Evolutionary conservation across 1,140 invertebrate species (phyloP), one percentile per base, ranked within the genome.

Genomic region (Alviniconcha marisindica): DNA sequence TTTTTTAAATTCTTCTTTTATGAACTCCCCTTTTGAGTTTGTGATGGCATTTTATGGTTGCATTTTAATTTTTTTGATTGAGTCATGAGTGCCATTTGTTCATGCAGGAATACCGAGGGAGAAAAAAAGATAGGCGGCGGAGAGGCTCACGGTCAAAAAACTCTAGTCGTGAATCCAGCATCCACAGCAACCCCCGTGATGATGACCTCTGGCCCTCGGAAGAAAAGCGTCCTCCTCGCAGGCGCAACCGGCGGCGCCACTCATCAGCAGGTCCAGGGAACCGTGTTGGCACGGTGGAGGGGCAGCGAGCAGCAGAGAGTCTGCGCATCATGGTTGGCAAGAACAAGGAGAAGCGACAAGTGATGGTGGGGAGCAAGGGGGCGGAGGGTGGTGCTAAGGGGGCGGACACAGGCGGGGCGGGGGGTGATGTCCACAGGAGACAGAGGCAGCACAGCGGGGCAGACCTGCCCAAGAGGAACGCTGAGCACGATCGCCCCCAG

Each of bases 71-170:
- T n/a, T n/a, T n/a, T n/a, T n/a, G n/a, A n/a, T n/a, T n/a, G n/a
- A n/a, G n/a, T n/a, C n/a, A n/a, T n/a, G n/a, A n/a, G n/a, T n/a
- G n/a, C n/a, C n/a, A n/a, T n/a, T n/a, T n/a, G n/a, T n/a, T n/a
- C n/a, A n/a, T n/a, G 18, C 77, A 74, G 77, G 76, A 83, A 38
- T 77, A 56, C 63, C 42, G 78, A 18, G 60, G 85, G 31, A n/a
- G 81, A n/a, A 86, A 82, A 48, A 83, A 80, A 42, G 83, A 87
- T 24, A 44, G 84, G 31, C 78, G 77, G 51, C 80, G 83, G 38
- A 73, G 63, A 54, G 69, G 76, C 4, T 81, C 74, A 18, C 18
- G 78, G 36, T 78, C 80, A 0, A 83, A 85, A 36, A 83, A 78
- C 21, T 76, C 69, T 28, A 81, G 82, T 40, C 73, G 85, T 15